Percentiles rank a stretch among this genome's conserved stretches.
These are phyloP conservation scores for Malthinus seriepunctatus DNA, from an alignment of 2,888 invertebrate genomes.

Conservation along the genomic window DNA sequence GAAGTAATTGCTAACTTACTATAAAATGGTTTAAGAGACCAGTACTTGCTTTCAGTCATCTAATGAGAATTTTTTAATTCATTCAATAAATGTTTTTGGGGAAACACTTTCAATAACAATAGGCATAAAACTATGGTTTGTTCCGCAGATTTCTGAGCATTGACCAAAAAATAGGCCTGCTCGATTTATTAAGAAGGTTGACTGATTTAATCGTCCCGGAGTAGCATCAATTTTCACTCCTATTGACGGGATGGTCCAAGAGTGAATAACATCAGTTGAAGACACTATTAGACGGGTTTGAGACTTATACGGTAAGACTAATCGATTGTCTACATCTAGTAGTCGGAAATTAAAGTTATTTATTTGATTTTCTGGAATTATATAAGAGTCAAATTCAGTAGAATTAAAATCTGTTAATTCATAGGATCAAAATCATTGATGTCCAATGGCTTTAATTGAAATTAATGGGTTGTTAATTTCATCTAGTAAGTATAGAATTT, in stretches of 20 bases:
- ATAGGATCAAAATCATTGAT: slow-evolving; percentile 65
- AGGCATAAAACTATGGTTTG: slow-evolving; percentile 80
- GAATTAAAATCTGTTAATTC: slow-evolving; percentile 66
- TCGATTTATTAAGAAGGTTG: slow-evolving; percentile 63
- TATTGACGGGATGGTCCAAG: slow-evolving; percentile 2
- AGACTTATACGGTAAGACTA: slow-evolving; percentile 55
- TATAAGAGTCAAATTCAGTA: slow-evolving; percentile 66
- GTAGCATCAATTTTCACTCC: slow-evolving; percentile 9
- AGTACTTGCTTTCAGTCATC: slow-evolving; percentile 71
- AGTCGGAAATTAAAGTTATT: slow-evolving; percentile 57
- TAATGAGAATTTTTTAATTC: slow-evolving; percentile 61
- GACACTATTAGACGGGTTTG: neutral
- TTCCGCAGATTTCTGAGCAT: slow-evolving; percentile 83
- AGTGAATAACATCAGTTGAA: slow-evolving; percentile 7
- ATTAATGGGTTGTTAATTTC: slow-evolving; percentile 63
- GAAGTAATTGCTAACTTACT: slow-evolving; percentile 66
- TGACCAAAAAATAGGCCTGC: slow-evolving; percentile 72
- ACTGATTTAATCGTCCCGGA: slow-evolving; percentile 61
- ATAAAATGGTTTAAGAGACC: slow-evolving; percentile 72
- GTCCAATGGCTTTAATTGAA: slow-evolving; percentile 65
- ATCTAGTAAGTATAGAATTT: slow-evolving; percentile 64
- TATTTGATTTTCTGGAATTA: slow-evolving; percentile 47
- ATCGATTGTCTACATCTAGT: slow-evolving; percentile 67
- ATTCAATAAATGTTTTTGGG: slow-evolving; percentile 61
- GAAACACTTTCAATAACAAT: slow-evolving; percentile 67